Evolutionary conservation across 2,888 invertebrate genomes (phyloP).

Genomic region (Tanaodytes sp.): DNA sequence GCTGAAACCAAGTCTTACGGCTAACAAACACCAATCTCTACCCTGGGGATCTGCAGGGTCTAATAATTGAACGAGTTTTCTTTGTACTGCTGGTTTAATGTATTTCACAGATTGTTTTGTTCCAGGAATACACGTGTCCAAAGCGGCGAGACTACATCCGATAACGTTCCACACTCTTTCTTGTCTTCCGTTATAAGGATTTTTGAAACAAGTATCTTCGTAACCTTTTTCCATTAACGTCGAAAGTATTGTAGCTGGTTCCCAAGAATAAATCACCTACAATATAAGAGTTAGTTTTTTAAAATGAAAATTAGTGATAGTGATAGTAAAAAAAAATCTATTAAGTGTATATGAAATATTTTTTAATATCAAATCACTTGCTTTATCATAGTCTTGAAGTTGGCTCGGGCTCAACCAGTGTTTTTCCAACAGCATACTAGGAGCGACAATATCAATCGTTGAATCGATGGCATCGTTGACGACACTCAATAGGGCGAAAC

Average conservation of each 20-base stretch:
- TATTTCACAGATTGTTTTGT: constrained; percentile 74
- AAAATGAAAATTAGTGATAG: too few relatives aligned
- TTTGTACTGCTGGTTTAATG: constrained; percentile 77
- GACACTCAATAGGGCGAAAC: constrained; percentile 82
- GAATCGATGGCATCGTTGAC: constrained; percentile 77
- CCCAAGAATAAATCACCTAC: constrained; percentile 69
- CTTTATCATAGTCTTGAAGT: constrained; percentile 72
- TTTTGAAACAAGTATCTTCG: constrained; percentile 68
- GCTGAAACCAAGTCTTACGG: constrained; percentile 79
- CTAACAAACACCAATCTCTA: constrained; percentile 85
- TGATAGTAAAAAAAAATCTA: too few relatives aligned
- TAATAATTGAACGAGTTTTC: constrained; percentile 79
- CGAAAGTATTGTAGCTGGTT: constrained; percentile 65
- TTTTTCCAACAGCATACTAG: constrained; percentile 79
- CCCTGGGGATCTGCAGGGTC: constrained; percentile 83
- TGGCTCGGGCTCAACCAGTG: constrained; percentile 79
- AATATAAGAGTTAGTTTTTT: too few relatives aligned
- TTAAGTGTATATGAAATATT: too few relatives aligned
- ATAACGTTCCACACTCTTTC: constrained; percentile 71
- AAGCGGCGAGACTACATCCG: constrained; percentile 65
- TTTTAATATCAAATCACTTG: constrained; percentile 41
- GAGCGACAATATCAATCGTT: constrained; percentile 79
- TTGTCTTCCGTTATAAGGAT: constrained; percentile 68
- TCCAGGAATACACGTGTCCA: constrained; percentile 69
- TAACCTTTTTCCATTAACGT: constrained; percentile 67